Conservation (phyloP, 2,888 invertebrate genomes). For the Timema cristinae region DNA sequence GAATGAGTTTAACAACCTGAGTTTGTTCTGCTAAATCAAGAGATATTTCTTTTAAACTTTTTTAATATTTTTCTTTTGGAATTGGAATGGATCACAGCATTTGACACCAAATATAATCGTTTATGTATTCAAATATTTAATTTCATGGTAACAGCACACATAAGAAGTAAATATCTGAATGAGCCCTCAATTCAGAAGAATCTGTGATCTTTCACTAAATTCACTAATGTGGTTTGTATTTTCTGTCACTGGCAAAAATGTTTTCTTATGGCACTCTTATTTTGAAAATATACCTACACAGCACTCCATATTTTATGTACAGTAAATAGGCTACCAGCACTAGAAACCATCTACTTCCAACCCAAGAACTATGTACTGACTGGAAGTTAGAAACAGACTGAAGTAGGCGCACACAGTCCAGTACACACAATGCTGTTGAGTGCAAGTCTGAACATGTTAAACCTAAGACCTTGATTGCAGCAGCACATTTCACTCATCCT, state of each 20-base stretch:
- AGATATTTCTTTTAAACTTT: background rate
- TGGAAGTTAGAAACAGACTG: slow-evolving; percentile 8
- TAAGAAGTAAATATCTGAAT: background rate
- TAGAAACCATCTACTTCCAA: background rate
- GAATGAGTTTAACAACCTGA: background rate
- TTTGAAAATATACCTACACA: background rate
- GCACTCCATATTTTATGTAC: background rate
- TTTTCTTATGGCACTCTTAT: background rate
- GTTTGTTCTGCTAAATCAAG: background rate
- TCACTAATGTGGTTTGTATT: background rate
- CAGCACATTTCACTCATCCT: no score
- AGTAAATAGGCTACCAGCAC: background rate
- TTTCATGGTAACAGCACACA: slow-evolving; percentile 1
- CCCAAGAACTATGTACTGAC: background rate
- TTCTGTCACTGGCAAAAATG: background rate
- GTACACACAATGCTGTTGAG: background rate
- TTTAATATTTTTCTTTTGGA: background rate
- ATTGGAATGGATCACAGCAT: slow-evolving; percentile 9
- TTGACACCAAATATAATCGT: background rate
- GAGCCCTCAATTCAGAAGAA: background rate
- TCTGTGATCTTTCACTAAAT: background rate
- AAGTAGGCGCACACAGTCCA: background rate
- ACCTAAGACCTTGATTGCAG: no score
- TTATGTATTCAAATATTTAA: slow-evolving; percentile 6
- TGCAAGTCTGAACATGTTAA: no score